phyloP scores from a whole-genome alignment of 2,113 vertebrate species.

The human region DNA sequence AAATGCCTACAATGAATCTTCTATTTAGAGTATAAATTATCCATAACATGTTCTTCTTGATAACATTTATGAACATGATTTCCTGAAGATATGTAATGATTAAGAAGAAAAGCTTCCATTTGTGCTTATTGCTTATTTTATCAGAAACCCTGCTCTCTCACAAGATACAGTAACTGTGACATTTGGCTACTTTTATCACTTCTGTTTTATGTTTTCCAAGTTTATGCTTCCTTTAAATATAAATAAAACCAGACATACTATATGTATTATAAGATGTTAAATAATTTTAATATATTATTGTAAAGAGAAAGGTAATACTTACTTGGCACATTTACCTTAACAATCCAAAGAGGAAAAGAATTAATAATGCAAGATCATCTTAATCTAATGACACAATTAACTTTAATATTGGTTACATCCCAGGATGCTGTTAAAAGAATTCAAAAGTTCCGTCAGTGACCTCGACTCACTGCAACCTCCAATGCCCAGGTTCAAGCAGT shows the following conservation, averaged over 20 bases:
- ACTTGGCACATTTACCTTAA: background rate
- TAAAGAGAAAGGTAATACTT: background rate
- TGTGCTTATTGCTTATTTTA: background rate
- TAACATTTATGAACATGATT: background rate
- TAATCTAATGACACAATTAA: background rate
- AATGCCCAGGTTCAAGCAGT: no score
- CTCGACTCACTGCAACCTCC: no score
- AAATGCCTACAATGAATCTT: background rate
- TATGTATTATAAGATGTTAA: no score
- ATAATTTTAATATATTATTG: background rate
- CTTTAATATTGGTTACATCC: background rate
- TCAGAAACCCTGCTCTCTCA: background rate
- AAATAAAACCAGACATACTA: background rate
- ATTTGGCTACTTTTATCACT: background rate
- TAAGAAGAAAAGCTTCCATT: background rate
- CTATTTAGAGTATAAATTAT: background rate
- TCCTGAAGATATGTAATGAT: background rate
- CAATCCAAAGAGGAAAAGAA: background rate
- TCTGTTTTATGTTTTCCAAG: background rate
- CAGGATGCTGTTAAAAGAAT: background rate
- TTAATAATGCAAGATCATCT: background rate
- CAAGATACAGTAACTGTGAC: background rate
- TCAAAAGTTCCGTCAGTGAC: background rate
- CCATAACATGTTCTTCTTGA: background rate
- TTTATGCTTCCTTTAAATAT: background rate